Percentiles rank a stretch among this genome's conserved stretches.
phyloP scores from a whole-genome alignment of 2,888 invertebrate species.

The Papilio demoleus region DNA sequence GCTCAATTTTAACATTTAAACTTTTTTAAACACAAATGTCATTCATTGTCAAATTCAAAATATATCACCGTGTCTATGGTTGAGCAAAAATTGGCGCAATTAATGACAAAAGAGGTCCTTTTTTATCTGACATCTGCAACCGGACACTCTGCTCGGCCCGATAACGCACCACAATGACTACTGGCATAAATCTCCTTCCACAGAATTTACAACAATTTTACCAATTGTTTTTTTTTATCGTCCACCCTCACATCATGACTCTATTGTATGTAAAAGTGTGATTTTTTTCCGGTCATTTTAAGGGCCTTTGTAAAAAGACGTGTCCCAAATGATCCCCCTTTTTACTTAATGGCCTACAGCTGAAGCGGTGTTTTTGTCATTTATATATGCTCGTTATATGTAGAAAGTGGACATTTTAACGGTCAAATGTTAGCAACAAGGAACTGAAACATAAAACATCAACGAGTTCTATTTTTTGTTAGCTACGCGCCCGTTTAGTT shows the following conservation, averaged over 20 bases:
- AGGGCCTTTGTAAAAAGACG: slow-evolving; percentile 76
- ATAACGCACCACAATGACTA: slow-evolving; percentile 75
- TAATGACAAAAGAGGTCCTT: slow-evolving; percentile 50
- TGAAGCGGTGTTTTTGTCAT: slow-evolving; percentile 54
- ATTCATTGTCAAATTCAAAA: slow-evolving; percentile 12
- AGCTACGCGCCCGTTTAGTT: no score
- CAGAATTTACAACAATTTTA: slow-evolving; percentile 79
- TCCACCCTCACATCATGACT: slow-evolving; percentile 77
- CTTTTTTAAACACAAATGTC: not conserved
- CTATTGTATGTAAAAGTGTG: slow-evolving; percentile 74
- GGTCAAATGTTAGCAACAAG: slow-evolving; percentile 10
- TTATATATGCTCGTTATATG: slow-evolving; percentile 33
- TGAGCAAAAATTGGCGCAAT: slow-evolving; percentile 53
- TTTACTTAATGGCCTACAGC: slow-evolving; percentile 73
- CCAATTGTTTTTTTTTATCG: slow-evolving; percentile 68
- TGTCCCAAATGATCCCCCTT: slow-evolving; percentile 72
- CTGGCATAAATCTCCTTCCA: slow-evolving; percentile 79
- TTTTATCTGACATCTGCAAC: slow-evolving; percentile 75
- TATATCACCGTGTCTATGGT: slow-evolving; percentile 33
- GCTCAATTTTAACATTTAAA: not conserved
- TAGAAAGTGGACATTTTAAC: slow-evolving; percentile 39
- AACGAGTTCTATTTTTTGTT: no score
- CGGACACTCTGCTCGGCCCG: slow-evolving; percentile 65
- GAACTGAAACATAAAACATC: not conserved
- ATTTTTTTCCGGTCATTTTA: slow-evolving; percentile 77